Evolutionary conservation across 64 coral and sea anemone species (phyloP).

Genomic region (Actinia equina): DNA sequence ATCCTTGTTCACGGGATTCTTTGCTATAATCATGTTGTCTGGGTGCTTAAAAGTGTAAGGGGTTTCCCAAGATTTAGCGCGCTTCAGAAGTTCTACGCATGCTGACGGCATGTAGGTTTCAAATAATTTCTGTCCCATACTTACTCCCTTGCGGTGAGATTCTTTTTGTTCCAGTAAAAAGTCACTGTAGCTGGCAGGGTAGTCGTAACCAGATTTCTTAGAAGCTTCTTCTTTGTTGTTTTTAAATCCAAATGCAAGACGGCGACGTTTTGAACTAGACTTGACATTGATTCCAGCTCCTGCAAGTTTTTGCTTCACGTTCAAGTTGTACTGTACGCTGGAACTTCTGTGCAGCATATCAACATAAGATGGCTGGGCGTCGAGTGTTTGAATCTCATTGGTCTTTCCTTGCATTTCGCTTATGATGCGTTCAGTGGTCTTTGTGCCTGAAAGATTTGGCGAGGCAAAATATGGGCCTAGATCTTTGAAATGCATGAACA

Average conservation of each 20-base stretch:
- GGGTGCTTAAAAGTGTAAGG: conserved; percentile 3
- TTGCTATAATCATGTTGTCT: not conserved
- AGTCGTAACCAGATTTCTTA: too few species aligned
- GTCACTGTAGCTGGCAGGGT: too few species aligned
- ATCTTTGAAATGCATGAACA: conserved; percentile 51
- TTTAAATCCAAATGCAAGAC: too few species aligned
- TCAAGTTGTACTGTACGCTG: conserved; percentile 41
- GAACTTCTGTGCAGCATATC: conserved; percentile 36
- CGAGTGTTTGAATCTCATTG: not conserved
- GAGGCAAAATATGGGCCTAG: not conserved
- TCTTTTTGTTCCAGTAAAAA: too few species aligned
- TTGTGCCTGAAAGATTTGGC: not conserved
- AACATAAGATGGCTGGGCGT: not conserved
- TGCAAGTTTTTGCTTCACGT: not conserved
- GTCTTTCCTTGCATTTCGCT: conserved; percentile 19
- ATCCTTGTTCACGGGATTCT: not conserved
- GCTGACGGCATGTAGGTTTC: conserved; percentile 12
- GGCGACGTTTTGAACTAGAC: not conserved
- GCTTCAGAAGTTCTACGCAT: conserved; percentile 24
- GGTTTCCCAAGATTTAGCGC: not conserved
- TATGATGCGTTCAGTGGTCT: not conserved
- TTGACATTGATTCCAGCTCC: conserved; percentile 10
- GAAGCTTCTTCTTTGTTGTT: not conserved
- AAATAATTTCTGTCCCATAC: conserved; percentile 9
- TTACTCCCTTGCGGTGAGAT: conserved; percentile 29